Evolutionary conservation across 2,888 invertebrate genomes (phyloP).

Genomic region (Plusia festucae): DNA sequence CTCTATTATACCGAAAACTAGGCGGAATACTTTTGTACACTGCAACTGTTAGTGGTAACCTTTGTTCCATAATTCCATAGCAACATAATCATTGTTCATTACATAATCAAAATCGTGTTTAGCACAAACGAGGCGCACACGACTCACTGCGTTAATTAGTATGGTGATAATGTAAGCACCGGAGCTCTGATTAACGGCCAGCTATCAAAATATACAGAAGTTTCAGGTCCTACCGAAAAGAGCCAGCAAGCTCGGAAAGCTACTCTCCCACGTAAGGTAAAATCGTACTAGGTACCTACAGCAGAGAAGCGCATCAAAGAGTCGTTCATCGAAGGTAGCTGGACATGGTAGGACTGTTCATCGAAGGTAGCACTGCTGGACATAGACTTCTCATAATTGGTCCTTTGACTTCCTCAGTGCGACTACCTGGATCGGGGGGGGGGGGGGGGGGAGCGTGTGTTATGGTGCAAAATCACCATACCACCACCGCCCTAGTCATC

Average conservation of each 20-base stretch:
- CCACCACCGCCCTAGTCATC: too few species aligned
- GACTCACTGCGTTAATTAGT: constrained; percentile 34
- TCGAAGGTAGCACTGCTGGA: too few species aligned
- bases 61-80: constrained; percentile 2
- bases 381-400: too few species aligned
- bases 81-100: constrained; percentile 3
- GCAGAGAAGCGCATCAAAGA: too few species aligned
- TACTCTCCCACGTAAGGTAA: too few species aligned
- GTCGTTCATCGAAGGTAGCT: too few species aligned
- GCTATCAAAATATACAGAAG: constrained; percentile 9
- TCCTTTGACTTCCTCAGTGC: too few species aligned
- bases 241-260: not conserved
- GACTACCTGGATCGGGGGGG: too few species aligned
- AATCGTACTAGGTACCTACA: too few species aligned
- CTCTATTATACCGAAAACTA: constrained; percentile 1
- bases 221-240: not conserved
- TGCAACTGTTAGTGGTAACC: not conserved
- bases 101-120: constrained; percentile 28
- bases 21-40: not conserved
- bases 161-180: constrained; percentile 41
- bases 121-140: constrained; percentile 14
- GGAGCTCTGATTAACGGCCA: constrained; percentile 35
- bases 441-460: too few species aligned
- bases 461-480: too few species aligned
- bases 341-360: too few species aligned